Evolutionary conservation across 2,797 vertebrate species (phyloP).

Genomic region (Heliangelus exortis): DNA sequence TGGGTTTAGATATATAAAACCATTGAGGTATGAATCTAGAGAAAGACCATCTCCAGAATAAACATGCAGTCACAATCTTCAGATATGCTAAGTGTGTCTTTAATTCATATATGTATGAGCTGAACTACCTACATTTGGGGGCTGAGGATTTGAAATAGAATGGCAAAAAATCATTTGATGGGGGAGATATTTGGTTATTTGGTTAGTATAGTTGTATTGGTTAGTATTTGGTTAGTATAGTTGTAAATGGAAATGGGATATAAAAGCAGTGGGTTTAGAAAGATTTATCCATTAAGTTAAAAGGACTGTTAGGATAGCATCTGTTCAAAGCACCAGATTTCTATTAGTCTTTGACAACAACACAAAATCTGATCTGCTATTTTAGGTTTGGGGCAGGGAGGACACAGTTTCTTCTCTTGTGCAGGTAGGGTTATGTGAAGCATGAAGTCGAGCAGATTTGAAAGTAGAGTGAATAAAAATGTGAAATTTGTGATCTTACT

Average conservation of each 20-base stretch:
- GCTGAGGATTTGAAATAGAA: not conserved
- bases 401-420: not conserved
- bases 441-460: not conserved
- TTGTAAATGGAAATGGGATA: not conserved
- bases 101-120: not conserved
- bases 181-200: not conserved
- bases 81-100: not conserved
- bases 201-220: not conserved
- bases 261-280: not conserved
- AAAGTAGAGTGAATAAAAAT: not conserved
- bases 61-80: not conserved
- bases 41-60: not conserved
- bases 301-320: not conserved
- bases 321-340: not conserved
- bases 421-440: not conserved
- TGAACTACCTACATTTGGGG: not conserved
- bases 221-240: not conserved
- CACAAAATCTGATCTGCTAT: not conserved
- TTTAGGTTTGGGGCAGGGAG: not conserved
- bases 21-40: not conserved
- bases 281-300: not conserved
- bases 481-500: not conserved
- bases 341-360: not conserved
- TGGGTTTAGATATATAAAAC: not conserved
- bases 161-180: not conserved